These are phyloP conservation scores for Macaca nemestrina DNA, from an alignment of 2,113 vertebrate species.

Conservation along the genomic window DNA sequence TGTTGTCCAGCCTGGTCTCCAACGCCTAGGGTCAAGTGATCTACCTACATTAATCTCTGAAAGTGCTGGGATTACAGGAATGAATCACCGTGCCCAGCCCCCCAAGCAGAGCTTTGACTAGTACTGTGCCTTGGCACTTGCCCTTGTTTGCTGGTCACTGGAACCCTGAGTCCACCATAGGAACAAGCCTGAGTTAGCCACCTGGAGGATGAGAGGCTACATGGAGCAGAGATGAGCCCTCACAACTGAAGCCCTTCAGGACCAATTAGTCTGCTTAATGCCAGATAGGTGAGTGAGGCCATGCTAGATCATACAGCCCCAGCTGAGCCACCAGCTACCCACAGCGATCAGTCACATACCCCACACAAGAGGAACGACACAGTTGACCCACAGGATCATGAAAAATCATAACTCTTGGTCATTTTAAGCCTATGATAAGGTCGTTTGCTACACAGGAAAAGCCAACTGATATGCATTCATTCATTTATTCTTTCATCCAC, in stretches of 20 bases:
- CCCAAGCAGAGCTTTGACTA: background rate
- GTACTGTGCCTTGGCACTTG: background rate
- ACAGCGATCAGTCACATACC: too few species aligned
- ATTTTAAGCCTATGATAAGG: background rate
- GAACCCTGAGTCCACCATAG: background rate
- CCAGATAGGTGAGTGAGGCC: background rate
- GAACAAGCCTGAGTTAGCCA: background rate
- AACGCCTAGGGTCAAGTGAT: too few species aligned
- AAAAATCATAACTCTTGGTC: background rate
- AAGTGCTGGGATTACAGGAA: too few species aligned
- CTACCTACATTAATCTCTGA: too few species aligned
- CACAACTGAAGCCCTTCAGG: too few species aligned
- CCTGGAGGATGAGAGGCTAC: too few species aligned
- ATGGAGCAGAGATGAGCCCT: background rate
- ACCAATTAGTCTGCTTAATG: background rate
- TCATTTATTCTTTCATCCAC: background rate
- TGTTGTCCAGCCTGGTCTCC: too few species aligned
- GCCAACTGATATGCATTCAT: background rate
- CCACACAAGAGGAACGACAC: background rate
- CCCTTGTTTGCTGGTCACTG: background rate
- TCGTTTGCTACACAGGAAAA: background rate
- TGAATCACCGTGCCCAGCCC: too few species aligned
- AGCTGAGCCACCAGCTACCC: background rate
- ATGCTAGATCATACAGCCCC: background rate
- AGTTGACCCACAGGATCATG: background rate